phyloP scores from a whole-genome alignment of 30 jellyfish, hydroid and myxozoan species.

The Rhopilema esculentum region DNA sequence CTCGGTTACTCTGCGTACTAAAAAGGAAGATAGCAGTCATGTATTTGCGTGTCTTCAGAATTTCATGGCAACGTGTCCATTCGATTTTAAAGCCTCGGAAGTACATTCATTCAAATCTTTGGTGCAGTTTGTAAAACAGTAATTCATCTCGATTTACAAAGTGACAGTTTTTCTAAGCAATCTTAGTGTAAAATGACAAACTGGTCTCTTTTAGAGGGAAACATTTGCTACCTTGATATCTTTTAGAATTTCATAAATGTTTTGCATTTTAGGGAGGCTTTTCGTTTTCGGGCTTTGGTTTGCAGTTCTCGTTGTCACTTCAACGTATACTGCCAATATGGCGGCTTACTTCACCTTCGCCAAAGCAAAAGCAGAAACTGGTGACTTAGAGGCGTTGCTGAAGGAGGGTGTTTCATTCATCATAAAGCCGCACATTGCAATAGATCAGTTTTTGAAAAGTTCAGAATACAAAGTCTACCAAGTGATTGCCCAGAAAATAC shows the following conservation, averaged over 20 bases:
- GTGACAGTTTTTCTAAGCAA: no score
- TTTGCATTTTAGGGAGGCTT: constrained; percentile 29
- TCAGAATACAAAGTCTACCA: constrained; percentile 44
- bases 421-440: constrained; percentile 12
- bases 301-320: constrained; percentile 36
- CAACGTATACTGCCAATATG: constrained; percentile 60
- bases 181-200: no score
- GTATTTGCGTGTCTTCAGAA: no score
- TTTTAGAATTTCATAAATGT: no score
- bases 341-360: constrained; percentile 53
- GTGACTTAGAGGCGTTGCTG: constrained; percentile 35
- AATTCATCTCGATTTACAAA: no score
- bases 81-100: no score
- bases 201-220: background rate
- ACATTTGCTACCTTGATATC: background rate
- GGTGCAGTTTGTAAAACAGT: no score
- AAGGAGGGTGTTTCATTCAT: constrained; percentile 30
- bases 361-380: constrained; percentile 4
- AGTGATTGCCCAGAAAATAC: constrained; percentile 10
- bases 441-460: constrained; percentile 30
- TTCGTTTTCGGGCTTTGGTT: constrained; percentile 41
- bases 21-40: no score
- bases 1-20: no score
- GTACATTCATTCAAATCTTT: no score
- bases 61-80: no score